phyloP scores from a whole-genome alignment of 2,888 invertebrate genomes.

The Serripes groenlandicus region DNA sequence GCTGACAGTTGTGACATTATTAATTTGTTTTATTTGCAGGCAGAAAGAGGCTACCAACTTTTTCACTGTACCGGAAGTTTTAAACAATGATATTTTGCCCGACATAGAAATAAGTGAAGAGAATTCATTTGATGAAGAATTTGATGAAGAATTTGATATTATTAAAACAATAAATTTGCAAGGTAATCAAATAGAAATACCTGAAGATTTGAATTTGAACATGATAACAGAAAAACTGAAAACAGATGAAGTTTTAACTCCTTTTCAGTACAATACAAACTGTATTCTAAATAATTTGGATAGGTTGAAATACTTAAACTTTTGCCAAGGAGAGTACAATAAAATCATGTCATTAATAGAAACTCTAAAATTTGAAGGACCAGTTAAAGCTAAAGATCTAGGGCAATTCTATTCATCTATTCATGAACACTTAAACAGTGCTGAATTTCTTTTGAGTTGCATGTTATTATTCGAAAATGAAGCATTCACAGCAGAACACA shows the following conservation, averaged over 20 bases:
- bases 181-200: constrained; percentile 14
- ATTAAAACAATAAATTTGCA: constrained; percentile 14
- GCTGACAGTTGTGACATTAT: too few species aligned
- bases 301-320: constrained; percentile 24
- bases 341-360: constrained; percentile 14
- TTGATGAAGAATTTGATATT: constrained; percentile 33
- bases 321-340: constrained; percentile 21
- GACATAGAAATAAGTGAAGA: constrained; percentile 22
- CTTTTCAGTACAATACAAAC: constrained; percentile 30
- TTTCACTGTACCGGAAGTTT: too few species aligned
- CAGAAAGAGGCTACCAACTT: too few species aligned
- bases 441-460: constrained; percentile 34
- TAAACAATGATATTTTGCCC: too few species aligned
- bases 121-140: constrained; percentile 36
- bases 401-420: constrained; percentile 26
- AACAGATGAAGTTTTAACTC: constrained; percentile 9
- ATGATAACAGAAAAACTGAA: constrained; percentile 17
- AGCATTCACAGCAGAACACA: constrained; percentile 29
- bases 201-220: constrained; percentile 26
- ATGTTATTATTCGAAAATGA: constrained; percentile 44
- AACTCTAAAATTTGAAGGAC: constrained; percentile 15
- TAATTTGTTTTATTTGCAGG: too few species aligned
- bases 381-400: constrained; percentile 29
- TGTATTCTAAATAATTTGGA: constrained; percentile 8
- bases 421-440: constrained; percentile 28